Percentiles rank a stretch among this genome's conserved stretches.
Evolutionary conservation across 2,797 vertebrate species (phyloP).

Genomic region (Triplophysa bombifrons): DNA sequence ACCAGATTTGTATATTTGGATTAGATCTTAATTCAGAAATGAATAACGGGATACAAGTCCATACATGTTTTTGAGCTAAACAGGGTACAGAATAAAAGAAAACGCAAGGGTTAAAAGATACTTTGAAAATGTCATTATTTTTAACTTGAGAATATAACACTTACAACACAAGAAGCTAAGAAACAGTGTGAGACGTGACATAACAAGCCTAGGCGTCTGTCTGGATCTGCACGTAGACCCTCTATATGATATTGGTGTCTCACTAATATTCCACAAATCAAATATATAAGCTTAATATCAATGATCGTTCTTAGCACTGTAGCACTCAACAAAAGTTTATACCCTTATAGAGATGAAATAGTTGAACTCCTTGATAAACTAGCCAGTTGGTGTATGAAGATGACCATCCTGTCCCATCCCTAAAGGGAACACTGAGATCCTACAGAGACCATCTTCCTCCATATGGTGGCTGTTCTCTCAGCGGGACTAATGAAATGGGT

Average conservation of each 20-base stretch:
- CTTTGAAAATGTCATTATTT: too few relatives aligned
- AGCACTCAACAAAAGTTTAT: neutral
- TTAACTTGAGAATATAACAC: too few relatives aligned
- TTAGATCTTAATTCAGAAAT: too few relatives aligned
- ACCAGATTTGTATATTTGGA: too few relatives aligned
- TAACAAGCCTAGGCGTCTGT: too few relatives aligned
- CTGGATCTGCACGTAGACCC: neutral
- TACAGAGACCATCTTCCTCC: constrained; percentile 72
- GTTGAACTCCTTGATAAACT: neutral
- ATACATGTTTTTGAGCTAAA: too few relatives aligned
- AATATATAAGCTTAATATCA: neutral
- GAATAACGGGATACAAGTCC: too few relatives aligned
- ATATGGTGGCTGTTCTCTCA: constrained; percentile 75
- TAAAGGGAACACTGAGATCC: constrained; percentile 75
- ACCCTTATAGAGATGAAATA: neutral
- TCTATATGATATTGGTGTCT: neutral
- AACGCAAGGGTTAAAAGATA: neutral
- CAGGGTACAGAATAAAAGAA: neutral
- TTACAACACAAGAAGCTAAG: too few relatives aligned
- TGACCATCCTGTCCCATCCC: neutral
- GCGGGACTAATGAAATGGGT: constrained; percentile 52
- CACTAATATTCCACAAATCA: neutral
- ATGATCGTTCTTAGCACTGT: neutral
- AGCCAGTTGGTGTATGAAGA: neutral
- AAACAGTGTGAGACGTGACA: neutral